Evolutionary conservation across 92 coral and sea anemone species (phyloP).

Genomic region (Phymanthus crucifer): DNA sequence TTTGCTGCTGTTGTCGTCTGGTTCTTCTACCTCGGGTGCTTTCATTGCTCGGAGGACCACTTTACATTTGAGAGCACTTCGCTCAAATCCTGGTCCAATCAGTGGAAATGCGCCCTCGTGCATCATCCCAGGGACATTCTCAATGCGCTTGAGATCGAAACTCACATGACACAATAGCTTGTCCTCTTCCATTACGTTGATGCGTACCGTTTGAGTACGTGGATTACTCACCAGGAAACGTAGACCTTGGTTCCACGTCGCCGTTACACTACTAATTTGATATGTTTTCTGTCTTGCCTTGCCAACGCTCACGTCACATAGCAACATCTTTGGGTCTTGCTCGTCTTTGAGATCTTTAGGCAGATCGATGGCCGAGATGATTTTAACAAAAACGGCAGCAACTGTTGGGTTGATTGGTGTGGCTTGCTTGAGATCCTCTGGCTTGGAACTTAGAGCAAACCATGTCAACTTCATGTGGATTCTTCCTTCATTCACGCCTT

Average conservation of each 20-base stretch:
- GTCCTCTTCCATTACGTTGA: constrained; percentile 61
- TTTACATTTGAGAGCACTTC: constrained; percentile 57
- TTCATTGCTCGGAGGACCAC: constrained; percentile 82
- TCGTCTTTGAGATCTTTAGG: constrained; percentile 53
- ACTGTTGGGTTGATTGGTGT: constrained; percentile 59
- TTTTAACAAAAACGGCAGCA: constrained; percentile 80
- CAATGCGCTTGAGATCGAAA: constrained; percentile 58
- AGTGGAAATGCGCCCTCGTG: constrained; percentile 73
- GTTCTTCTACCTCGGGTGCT: constrained; percentile 30
- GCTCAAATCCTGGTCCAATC: constrained; percentile 58
- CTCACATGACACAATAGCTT: constrained; percentile 54
- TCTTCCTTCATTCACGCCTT: constrained; percentile 76
- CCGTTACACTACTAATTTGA: constrained; percentile 48
- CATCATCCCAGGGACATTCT: constrained; percentile 80
- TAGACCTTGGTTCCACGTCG: constrained; percentile 77
- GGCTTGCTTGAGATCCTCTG: constrained; percentile 67
- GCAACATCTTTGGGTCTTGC: constrained; percentile 53
- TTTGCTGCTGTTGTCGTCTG: constrained; percentile 1
- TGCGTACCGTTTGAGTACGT: constrained; percentile 52
- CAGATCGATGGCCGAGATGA: constrained; percentile 68
- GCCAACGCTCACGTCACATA: constrained; percentile 78
- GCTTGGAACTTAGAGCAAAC: constrained; percentile 66
- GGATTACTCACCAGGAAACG: constrained; percentile 80
- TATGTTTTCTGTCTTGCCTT: constrained; percentile 55
- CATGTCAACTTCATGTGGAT: constrained; percentile 73